These are phyloP conservation scores for Dasyprocta punctata DNA, from an alignment of 2,113 vertebrate species.

Conservation along the genomic window DNA sequence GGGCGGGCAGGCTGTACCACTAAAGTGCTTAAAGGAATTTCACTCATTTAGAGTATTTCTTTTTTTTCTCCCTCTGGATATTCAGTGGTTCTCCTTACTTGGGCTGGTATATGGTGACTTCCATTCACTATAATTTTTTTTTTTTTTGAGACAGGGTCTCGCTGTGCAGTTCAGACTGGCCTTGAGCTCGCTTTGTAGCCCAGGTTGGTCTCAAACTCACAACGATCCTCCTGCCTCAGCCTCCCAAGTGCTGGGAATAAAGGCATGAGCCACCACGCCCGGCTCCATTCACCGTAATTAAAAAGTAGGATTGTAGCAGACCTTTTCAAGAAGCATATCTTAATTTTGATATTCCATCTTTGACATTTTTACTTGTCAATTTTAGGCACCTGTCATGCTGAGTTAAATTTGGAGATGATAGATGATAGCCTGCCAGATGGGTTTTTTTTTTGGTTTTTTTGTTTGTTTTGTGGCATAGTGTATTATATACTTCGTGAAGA, in stretches of 20 bases:
- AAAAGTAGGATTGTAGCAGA: background rate
- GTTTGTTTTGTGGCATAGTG: no score
- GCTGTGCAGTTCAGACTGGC: no score
- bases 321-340: background rate
- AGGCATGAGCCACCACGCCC: no score
- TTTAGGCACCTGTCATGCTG: background rate
- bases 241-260: no score
- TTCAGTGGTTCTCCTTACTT: background rate
- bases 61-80: background rate
- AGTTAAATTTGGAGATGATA: constrained; percentile 5
- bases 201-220: no score
- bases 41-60: background rate
- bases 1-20: background rate
- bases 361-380: background rate
- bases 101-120: background rate
- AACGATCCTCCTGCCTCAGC: no score
- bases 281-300: background rate
- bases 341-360: background rate
- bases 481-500: background rate
- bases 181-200: no score
- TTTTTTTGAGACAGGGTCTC: no score
- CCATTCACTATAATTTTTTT: background rate
- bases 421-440: background rate
- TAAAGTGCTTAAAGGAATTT: background rate
- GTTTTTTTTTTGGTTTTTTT: no score